Evolutionary conservation across 2,113 vertebrate species (phyloP), one percentile per base, ranked within the genome.

Genomic region (Chionomys nivalis): DNA sequence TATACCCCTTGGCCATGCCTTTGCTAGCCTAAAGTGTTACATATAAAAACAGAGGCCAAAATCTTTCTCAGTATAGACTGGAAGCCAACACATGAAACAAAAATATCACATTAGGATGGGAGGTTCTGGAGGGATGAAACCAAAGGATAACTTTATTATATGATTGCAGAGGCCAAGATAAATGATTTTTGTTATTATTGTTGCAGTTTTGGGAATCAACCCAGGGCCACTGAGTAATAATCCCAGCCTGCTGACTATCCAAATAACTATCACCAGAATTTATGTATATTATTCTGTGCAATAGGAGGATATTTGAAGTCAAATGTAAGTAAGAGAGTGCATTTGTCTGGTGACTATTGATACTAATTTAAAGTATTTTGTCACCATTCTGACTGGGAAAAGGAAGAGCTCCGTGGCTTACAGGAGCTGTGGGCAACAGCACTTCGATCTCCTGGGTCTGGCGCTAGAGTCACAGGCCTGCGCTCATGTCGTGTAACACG

Each of bases 11-110:
- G 87, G 42, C 73, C 90, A 55, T 39, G 42, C 58, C 11, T 89
- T 14, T 55, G 42, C 49, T 77, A 92, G 93, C 26, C 81, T 96
- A 12, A 58, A 83, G 83, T 81, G n/a, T 73, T 93, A 96, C n/a
- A 3, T 90, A 36, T 75, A 94, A 93, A 93, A 90, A 79, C 33
- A 95, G 70, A 91, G 65, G 26, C 44, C 16, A 70, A 33, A 66
- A 33, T 96, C 58, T 91, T 66, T 79, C 68, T 94, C 55, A 26
- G 63, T 93, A 78, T 78, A 94, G 75, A 78, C 66, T 72, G 9
- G 52, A 96, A 90, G 9, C 28, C 21, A 17, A 24, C 47, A 66
- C 87, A 73, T 90, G 58, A 61, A 72, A 86, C 96, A n/a, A 75
- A 89, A 87, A 91, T 23, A 93, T 58, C 52, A 70, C 42, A 23